Evolutionary conservation across 2,797 vertebrate genomes (phyloP).

Genomic region (Phalloptychus januarius): DNA sequence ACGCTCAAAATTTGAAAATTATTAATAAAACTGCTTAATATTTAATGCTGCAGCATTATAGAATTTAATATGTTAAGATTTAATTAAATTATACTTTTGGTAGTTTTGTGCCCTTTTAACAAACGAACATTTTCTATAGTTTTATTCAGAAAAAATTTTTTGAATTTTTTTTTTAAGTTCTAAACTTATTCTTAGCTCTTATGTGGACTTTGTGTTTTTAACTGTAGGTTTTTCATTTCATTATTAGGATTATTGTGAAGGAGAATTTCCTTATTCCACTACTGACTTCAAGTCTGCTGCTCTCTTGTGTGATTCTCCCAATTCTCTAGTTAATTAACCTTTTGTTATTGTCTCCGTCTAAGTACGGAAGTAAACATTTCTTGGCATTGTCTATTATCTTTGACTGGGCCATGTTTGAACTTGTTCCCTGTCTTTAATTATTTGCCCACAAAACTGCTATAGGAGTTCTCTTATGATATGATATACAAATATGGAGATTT

Average conservation of each 20-base stretch:
- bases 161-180: too few species aligned
- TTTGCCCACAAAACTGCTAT: not conserved
- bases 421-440: not conserved
- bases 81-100: too few species aligned
- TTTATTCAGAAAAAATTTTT: too few species aligned
- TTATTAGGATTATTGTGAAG: not conserved
- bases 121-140: too few species aligned
- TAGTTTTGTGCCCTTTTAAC: not conserved
- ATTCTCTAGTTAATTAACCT: not conserved
- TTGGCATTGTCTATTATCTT: not conserved
- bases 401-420: not conserved
- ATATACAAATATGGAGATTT: not conserved
- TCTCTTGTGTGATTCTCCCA: not conserved
- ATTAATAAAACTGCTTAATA: not conserved
- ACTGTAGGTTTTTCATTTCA: not conserved
- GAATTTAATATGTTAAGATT: too few species aligned
- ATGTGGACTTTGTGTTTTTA: not conserved
- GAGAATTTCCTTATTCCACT: not conserved
- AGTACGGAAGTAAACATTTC: not conserved
- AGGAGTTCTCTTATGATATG: not conserved
- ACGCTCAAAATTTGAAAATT: not conserved
- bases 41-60: not conserved
- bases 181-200: not conserved
- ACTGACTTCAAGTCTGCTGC: not conserved
- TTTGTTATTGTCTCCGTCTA: conserved; percentile 3